Base-by-base conservation (phyloP, 30 jellyfish, hydroid and myxozoan genomes). In the Aurelia sp. region DNA sequence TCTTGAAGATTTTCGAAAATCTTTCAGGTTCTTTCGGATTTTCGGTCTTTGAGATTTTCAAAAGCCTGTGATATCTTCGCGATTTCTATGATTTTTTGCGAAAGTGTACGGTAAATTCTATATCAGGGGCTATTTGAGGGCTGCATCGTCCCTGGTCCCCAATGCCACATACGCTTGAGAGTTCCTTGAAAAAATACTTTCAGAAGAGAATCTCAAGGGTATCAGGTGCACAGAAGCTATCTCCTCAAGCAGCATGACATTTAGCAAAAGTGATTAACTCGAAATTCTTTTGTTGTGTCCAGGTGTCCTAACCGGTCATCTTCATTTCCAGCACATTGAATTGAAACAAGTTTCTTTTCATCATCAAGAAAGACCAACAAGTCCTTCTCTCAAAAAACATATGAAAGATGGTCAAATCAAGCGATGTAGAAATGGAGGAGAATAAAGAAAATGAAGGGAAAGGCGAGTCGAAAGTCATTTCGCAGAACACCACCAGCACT, bases 401-500 rank as follows among this genome's bases (percentile, higher is more conserved):
- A 50, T 73, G 30, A 59, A 67, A 80, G 11, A 91, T 91, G 97
- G 97, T 91, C 20, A 91, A 84, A 85, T 91, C 97, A 50, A 84
- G 90, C 22, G 97, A 91, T 12, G 51, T 76, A 18, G 90, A 91
- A 57, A 65, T 71, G 41, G 92, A 78, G 37, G 96, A 91, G 65
- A 62, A 87, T 63, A 91, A 78, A 41, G 89, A 50, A 47, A 82
- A 64, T 78, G 91, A 74, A 71, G 81, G 76, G 37, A 86, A 73
- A 65, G 63, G 61, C 76, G 90, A 77, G 86, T 48, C 66, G 67
- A 76, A 44, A 63, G 78, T 41, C 57, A 23, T 52, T 17, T 52
- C 82, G 65, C 74, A 64, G 68, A 73, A 76, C 93, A 84, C 81
- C 93, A 84, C 64, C 85, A 70, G 62, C 55, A 44, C 55, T 44